Percentiles rank a stretch among this genome's conserved stretches.
Conservation (phyloP, 1,140 invertebrate genomes). For the Aphelenchoides fujianensis region DNA sequence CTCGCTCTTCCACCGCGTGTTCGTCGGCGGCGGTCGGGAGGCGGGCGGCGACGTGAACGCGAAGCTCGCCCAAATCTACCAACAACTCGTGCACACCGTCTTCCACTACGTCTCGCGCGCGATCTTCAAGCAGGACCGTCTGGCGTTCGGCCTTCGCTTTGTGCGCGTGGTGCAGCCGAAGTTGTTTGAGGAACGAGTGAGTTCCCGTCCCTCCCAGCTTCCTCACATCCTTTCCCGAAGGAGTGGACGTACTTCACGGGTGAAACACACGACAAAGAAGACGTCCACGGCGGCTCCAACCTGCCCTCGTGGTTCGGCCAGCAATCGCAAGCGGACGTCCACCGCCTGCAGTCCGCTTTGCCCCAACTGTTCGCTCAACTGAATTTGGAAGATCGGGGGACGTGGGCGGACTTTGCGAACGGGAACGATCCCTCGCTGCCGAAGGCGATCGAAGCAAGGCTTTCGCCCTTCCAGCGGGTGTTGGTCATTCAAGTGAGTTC, state of each 20-base stretch:
- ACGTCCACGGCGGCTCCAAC: neutral
- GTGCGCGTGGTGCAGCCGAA: constrained; percentile 70
- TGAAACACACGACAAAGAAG: neutral
- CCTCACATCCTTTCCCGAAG: no score
- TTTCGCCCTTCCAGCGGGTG: constrained; percentile 79
- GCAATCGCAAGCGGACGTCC: constrained; percentile 68
- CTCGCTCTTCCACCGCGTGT: constrained; percentile 72
- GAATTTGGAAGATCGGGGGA: constrained; percentile 68
- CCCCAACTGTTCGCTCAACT: constrained; percentile 70
- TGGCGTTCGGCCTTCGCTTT: constrained; percentile 74
- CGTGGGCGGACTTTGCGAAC: constrained; percentile 72
- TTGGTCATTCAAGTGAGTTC: constrained; percentile 72
- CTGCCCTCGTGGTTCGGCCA: constrained; percentile 69
- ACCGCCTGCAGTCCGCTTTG: constrained; percentile 65
- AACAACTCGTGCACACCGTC: constrained; percentile 64
- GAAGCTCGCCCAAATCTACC: constrained; percentile 23
- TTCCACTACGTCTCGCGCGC: constrained; percentile 77
- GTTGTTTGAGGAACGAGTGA: constrained; percentile 69
- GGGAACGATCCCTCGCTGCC: constrained; percentile 63
- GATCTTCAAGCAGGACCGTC: constrained; percentile 74
- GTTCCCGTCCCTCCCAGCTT: no score
- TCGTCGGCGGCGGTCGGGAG: constrained; percentile 59
- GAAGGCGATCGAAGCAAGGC: constrained; percentile 64
- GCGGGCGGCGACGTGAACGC: neutral
- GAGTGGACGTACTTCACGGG: constrained; percentile 82